phyloP scores from a whole-genome alignment of 2,888 invertebrate species.

The Actias luna region DNA sequence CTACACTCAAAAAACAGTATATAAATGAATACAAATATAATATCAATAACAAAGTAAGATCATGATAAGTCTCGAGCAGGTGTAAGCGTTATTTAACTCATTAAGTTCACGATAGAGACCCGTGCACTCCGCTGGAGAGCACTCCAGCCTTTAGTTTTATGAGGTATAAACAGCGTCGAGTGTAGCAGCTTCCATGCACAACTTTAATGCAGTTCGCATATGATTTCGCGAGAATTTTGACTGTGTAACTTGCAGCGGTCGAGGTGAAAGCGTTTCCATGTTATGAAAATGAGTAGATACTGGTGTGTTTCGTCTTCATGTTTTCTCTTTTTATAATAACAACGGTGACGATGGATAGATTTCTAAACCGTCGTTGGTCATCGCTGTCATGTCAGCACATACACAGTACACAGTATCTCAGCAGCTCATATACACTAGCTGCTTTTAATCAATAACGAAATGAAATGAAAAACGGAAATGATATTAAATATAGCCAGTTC shows the following conservation, averaged over 20 bases:
- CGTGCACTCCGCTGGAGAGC: constrained; percentile 12
- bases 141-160: constrained; percentile 16
- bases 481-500: too few species aligned
- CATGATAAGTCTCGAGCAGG: not conserved
- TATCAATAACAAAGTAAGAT: not conserved
- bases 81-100: constrained; percentile 12
- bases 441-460: too few species aligned
- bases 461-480: too few species aligned
- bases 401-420: too few species aligned
- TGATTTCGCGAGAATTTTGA: constrained; percentile 10
- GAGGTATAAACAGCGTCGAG: constrained; percentile 14
- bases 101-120: constrained; percentile 13
- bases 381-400: too few species aligned
- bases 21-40: not conserved
- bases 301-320: not conserved
- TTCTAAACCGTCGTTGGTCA: too few species aligned
- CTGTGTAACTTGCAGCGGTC: constrained; percentile 1
- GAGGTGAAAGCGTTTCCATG: constrained; percentile 3
- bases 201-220: constrained; percentile 13
- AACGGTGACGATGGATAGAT: too few species aligned
- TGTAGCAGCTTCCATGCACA: constrained; percentile 6
- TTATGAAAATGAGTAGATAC: not conserved
- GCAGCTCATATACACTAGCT: too few species aligned
- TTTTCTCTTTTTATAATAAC: not conserved
- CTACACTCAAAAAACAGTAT: too few species aligned